phyloP scores from a whole-genome alignment of 1,140 invertebrate species.

The Phymorhynchus buccinoides region DNA sequence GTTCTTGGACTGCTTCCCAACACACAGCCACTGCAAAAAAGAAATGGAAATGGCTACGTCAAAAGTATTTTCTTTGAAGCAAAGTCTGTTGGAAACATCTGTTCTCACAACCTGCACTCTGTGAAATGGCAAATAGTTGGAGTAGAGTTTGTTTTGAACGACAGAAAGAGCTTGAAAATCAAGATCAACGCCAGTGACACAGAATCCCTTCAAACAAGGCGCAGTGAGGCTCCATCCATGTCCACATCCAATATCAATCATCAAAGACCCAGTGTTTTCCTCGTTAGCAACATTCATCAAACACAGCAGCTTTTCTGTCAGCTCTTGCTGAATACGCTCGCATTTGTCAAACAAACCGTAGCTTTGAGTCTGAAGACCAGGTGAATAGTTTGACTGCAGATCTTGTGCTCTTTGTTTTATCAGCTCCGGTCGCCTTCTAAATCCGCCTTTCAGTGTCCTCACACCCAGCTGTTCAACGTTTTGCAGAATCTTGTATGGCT shows the following conservation, averaged over 20 bases:
- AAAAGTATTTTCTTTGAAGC: conserved; percentile 41
- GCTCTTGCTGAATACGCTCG: conserved; percentile 39
- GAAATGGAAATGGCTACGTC: conserved; percentile 47
- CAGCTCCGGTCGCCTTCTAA: conserved; percentile 43
- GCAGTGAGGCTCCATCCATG: conserved; percentile 34
- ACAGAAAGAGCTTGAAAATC: conserved; percentile 31
- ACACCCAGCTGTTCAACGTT: conserved; percentile 35
- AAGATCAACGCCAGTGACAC: conserved; percentile 45
- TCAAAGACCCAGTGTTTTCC: not conserved
- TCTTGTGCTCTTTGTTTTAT: not conserved
- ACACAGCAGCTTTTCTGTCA: conserved; percentile 20
- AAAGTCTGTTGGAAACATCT: conserved; percentile 41
- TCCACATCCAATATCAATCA: conserved; percentile 54
- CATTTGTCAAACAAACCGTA: conserved; percentile 34
- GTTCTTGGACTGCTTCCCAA: not conserved
- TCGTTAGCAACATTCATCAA: not conserved
- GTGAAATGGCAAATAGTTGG: conserved; percentile 1
- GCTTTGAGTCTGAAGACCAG: not conserved
- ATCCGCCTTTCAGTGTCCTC: conserved; percentile 38
- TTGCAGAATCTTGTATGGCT: conserved; percentile 4
- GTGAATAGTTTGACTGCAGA: too few species aligned
- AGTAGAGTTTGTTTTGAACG: conserved; percentile 19
- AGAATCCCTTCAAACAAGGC: conserved; percentile 10
- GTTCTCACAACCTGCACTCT: conserved; percentile 41
- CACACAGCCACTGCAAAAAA: conserved; percentile 51